Conservation (phyloP, 2,113 vertebrate genomes). For the Narcine bancroftii region DNA sequence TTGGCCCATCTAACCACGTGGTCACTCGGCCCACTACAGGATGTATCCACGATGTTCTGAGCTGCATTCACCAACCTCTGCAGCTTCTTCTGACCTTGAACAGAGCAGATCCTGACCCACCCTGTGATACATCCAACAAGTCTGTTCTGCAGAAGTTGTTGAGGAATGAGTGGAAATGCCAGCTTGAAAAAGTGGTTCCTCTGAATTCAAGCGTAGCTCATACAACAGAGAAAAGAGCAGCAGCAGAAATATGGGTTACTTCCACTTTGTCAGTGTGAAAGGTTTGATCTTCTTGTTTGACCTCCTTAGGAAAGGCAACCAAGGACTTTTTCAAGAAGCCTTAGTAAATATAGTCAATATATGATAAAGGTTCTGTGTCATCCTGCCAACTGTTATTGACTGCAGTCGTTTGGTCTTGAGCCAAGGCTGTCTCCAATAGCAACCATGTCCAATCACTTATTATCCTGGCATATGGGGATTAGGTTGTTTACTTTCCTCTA, state of each 20-base stretch:
- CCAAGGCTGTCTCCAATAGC: not conserved
- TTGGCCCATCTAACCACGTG: no score
- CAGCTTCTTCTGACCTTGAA: no score
- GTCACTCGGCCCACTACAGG: no score
- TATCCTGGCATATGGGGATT: not conserved
- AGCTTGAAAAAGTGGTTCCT: no score
- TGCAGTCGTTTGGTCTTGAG: no score
- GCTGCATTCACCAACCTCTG: no score
- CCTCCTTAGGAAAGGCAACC: not conserved
- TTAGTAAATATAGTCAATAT: not conserved
- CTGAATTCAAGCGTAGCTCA: not conserved
- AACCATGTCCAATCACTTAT: conserved; percentile 4
- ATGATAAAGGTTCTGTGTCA: not conserved
- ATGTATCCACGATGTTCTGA: no score
- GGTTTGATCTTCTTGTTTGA: not conserved
- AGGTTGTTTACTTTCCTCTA: not conserved
- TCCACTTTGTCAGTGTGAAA: not conserved
- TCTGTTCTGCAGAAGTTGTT: no score
- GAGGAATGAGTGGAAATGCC: no score
- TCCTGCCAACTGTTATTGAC: not conserved
- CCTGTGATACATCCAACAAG: no score
- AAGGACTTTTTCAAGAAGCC: not conserved
- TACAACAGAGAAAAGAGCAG: not conserved
- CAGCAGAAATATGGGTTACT: not conserved
- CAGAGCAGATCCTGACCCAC: no score